Evolutionary conservation across 1,140 invertebrate species (phyloP).

Genomic region (Apis dorsata): DNA sequence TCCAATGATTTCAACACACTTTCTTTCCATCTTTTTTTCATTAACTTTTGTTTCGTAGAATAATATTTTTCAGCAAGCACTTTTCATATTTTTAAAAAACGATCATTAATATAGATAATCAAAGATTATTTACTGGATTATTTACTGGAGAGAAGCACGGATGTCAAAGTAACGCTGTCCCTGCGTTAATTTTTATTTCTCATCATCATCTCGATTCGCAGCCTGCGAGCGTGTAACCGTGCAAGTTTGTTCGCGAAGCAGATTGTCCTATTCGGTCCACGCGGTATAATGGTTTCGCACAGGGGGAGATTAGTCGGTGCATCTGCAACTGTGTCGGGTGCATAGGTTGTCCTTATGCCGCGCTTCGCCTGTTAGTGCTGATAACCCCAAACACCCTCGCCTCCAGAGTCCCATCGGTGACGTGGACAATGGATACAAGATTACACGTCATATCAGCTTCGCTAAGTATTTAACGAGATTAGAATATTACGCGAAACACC

Average conservation of each 20-base stretch:
- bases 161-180: too few relatives aligned
- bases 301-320: slow-evolving; percentile 55
- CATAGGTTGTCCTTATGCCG: not conserved
- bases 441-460: slow-evolving; percentile 42
- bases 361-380: slow-evolving; percentile 42
- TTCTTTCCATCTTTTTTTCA: too few relatives aligned
- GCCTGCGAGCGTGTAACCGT: not conserved
- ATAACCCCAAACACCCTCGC: slow-evolving; percentile 45
- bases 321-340: slow-evolving; percentile 40
- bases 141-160: too few relatives aligned
- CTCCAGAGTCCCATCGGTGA: slow-evolving; percentile 13
- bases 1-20: too few relatives aligned
- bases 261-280: slow-evolving; percentile 33
- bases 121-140: too few relatives aligned
- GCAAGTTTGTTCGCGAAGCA: slow-evolving; percentile 30
- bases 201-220: too few relatives aligned
- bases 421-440: slow-evolving; percentile 47
- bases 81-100: too few relatives aligned
- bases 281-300: slow-evolving; percentile 38
- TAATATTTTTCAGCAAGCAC: too few relatives aligned
- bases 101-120: too few relatives aligned
- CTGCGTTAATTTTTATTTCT: too few relatives aligned
- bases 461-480: slow-evolving; percentile 49
- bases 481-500: slow-evolving; percentile 16
- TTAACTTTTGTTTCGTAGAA: too few relatives aligned